Evolutionary conservation across 2,888 invertebrate species (phyloP).

Genomic region (Melipona bicolor): DNA sequence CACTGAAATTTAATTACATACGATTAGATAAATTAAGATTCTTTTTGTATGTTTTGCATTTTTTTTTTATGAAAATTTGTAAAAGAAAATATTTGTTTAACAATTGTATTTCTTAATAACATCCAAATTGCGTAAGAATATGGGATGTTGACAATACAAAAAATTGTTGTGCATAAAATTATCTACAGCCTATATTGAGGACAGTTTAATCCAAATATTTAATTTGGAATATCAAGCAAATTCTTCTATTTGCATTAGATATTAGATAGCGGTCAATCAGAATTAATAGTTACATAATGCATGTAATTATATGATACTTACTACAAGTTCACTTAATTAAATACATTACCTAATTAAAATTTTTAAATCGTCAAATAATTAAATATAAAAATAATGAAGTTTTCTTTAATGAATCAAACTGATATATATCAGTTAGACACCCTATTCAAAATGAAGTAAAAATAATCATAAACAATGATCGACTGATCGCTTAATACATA

Average conservation of each 20-base stretch:
- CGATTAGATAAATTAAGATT: conserved; percentile 49
- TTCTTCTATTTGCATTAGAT: conserved; percentile 6
- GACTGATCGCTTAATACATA: background rate
- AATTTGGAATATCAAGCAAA: conserved; percentile 5
- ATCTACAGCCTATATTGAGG: background rate
- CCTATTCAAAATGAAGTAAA: background rate
- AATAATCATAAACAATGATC: background rate
- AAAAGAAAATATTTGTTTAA: background rate
- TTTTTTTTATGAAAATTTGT: background rate
- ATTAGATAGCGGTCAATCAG: background rate
- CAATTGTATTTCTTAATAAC: background rate
- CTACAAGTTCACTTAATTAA: background rate
- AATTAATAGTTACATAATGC: background rate
- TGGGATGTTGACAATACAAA: background rate
- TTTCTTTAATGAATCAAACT: background rate
- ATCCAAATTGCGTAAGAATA: background rate
- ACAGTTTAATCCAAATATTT: conserved; percentile 28
- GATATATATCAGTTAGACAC: background rate
- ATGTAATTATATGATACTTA: background rate
- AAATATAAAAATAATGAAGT: background rate
- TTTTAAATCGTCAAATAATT: background rate
- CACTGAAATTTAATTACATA: conserved; percentile 10
- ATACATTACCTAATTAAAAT: background rate
- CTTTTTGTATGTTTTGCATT: background rate
- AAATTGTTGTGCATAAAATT: background rate